Evolutionary conservation across 2,113 vertebrate species (phyloP).

Genomic region (Callocephalon fimbriatum): DNA sequence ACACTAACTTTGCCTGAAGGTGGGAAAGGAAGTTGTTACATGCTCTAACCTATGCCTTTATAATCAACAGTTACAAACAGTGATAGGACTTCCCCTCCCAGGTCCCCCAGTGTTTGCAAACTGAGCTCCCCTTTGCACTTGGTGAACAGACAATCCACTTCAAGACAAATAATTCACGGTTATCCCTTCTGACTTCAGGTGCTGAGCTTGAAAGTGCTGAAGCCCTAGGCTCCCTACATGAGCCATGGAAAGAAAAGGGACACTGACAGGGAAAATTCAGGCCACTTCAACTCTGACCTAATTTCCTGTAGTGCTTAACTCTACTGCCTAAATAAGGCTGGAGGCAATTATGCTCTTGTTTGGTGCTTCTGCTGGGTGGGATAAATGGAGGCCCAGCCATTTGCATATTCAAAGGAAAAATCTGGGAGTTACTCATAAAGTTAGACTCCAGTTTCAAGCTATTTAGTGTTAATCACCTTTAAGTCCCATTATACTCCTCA

Average conservation of each 20-base stretch:
- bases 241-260: background rate
- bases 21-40: background rate
- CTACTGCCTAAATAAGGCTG: background rate
- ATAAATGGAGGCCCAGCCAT: background rate
- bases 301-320: background rate
- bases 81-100: background rate
- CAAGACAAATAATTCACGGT: background rate
- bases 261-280: background rate
- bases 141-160: background rate
- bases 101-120: background rate
- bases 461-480: background rate
- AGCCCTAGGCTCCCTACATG: fast-evolving
- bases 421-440: background rate
- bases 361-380: background rate
- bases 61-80: background rate
- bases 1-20: background rate
- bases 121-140: background rate
- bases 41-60: background rate
- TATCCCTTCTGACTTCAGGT: fast-evolving
- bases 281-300: background rate
- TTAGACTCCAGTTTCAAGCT: background rate
- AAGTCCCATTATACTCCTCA: background rate
- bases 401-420: background rate
- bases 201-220: background rate
- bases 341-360: background rate